A percentile compares a stretch with the other conserved stretches of the same genome.
Conservation (phyloP, 2,797 vertebrate genomes). For the Brachyrhaphis roseni region DNA sequence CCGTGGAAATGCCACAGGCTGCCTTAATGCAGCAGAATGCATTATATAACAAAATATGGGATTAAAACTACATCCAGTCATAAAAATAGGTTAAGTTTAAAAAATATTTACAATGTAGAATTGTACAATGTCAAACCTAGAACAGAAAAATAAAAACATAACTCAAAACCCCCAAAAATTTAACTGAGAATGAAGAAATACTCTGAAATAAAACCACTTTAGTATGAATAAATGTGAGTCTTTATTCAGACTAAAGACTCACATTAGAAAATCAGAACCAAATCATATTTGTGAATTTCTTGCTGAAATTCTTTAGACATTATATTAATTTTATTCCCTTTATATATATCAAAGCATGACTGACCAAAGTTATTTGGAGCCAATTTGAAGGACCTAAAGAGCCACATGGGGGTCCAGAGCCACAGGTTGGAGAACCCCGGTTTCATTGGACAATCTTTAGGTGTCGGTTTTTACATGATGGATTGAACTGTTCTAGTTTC, state of each 20-base stretch:
- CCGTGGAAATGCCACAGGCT: slow-evolving; percentile 57
- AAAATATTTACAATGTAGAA: neutral
- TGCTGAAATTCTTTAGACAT: neutral
- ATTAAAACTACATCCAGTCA: slow-evolving; percentile 4
- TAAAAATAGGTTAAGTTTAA: neutral
- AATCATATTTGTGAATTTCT: neutral
- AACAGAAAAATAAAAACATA: neutral
- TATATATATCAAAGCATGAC: neutral
- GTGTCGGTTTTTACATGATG: neutral
- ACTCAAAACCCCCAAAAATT: neutral
- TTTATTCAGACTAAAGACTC: neutral
- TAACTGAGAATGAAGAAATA: neutral
- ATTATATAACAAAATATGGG: slow-evolving; percentile 16
- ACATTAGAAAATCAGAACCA: neutral
- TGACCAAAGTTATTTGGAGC: neutral
- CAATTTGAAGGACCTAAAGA: neutral
- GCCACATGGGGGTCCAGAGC: neutral
- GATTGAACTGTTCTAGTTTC: neutral
- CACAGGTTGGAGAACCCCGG: neutral
- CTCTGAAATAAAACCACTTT: neutral
- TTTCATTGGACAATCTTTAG: neutral
- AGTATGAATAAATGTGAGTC: too few relatives aligned
- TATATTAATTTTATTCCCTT: neutral
- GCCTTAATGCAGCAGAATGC: slow-evolving; percentile 41
- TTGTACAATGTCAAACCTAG: neutral